Percentiles rank a stretch among this genome's conserved stretches.
Conservation (phyloP, 2,888 invertebrate species). For the Drosophila austrosaltans region DNA sequence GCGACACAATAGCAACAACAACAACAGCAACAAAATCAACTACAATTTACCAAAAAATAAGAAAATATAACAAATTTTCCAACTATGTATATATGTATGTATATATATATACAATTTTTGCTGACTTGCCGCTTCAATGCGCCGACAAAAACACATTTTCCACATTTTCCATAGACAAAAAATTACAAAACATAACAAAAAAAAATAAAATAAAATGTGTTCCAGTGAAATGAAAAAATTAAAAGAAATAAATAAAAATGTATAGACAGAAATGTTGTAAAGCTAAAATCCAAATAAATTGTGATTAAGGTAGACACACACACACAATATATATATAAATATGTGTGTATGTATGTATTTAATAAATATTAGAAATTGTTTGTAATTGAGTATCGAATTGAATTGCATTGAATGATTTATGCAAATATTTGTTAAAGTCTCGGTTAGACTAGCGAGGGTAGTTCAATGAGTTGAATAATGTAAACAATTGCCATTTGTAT, state of each 20-base stretch:
- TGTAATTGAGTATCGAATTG: slow-evolving; percentile 2
- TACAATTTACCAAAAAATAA: slow-evolving; percentile 27
- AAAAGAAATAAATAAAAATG: neutral
- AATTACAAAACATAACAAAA: neutral
- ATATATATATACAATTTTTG: slow-evolving; percentile 43
- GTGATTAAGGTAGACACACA: slow-evolving; percentile 19
- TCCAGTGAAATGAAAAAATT: neutral
- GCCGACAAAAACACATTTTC: slow-evolving; percentile 35
- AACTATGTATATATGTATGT: slow-evolving; percentile 41
- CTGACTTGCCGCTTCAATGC: slow-evolving; percentile 38
- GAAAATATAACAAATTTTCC: slow-evolving; percentile 26
- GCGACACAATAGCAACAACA: slow-evolving; percentile 6
- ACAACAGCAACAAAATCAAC: slow-evolving; percentile 12
- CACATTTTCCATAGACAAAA: slow-evolving; percentile 30
- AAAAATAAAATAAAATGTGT: neutral
- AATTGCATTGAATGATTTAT: slow-evolving; percentile 9
- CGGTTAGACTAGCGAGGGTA: slow-evolving; percentile 1
- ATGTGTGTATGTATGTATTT: neutral
- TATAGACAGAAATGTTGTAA: neutral
- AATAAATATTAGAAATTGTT: slow-evolving; percentile 30
- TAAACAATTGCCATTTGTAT: neutral
- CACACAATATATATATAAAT: neutral
- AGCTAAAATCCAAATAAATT: slow-evolving; percentile 29
- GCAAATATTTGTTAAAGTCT: slow-evolving; percentile 23
- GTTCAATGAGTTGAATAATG: neutral